Conservation (phyloP, 2,113 vertebrate species). For the Pitta sordida region DNA sequence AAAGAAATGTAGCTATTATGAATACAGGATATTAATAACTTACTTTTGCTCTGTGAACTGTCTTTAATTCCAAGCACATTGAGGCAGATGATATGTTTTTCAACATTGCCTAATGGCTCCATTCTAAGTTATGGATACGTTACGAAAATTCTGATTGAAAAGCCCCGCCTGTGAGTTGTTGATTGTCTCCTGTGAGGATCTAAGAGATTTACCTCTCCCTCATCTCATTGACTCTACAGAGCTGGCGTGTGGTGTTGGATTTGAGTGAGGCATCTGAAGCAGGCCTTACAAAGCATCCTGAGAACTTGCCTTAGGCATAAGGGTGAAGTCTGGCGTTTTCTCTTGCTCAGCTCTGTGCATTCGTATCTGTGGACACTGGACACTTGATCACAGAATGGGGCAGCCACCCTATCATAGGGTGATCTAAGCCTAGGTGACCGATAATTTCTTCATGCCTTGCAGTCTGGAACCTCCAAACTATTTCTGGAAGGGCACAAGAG, state of each 20-base stretch:
- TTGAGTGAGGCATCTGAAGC: neutral
- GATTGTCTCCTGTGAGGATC: neutral
- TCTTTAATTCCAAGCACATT: neutral
- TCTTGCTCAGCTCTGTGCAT: neutral
- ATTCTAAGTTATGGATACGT: neutral
- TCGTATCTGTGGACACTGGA: neutral
- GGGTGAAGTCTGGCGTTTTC: neutral
- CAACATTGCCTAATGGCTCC: neutral
- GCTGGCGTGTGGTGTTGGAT: accelerated
- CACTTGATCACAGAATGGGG: neutral
- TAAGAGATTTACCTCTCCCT: neutral
- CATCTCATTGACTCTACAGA: neutral
- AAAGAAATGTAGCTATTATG: slow-evolving; percentile 20
- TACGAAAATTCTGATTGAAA: neutral
- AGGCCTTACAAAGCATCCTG: neutral
- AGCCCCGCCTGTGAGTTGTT: neutral
- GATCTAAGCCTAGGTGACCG: neutral
- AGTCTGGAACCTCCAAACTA: neutral
- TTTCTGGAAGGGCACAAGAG: neutral
- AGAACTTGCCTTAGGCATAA: neutral
- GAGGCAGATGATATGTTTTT: neutral
- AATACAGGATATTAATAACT: slow-evolving; percentile 36
- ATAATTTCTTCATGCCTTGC: neutral
- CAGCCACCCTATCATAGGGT: neutral
- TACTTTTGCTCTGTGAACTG: neutral